Percentiles rank a stretch among this genome's conserved stretches.
Evolutionary conservation across 2,113 vertebrate genomes (phyloP).

Genomic region (Reinhardtius hippoglossoides): DNA sequence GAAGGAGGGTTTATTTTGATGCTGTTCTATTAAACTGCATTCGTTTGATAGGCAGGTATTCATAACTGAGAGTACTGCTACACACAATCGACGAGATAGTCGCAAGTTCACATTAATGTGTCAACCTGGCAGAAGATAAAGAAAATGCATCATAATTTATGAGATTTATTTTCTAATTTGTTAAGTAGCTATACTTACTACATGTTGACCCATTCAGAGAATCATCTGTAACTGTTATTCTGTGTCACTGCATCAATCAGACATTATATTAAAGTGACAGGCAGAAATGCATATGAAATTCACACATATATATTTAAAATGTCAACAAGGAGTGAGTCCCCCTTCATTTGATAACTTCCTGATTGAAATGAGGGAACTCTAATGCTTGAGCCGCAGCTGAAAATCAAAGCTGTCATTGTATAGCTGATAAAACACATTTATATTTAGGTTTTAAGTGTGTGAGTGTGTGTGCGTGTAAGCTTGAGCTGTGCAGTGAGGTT

Average conservation of each 20-base stretch:
- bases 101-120: neutral
- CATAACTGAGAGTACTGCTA: neutral
- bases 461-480: constrained; percentile 12
- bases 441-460: constrained; percentile 29
- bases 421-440: constrained; percentile 7
- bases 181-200: constrained; percentile 3
- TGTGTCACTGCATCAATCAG: neutral
- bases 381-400: neutral
- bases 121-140: neutral
- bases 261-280: constrained; percentile 8
- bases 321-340: neutral
- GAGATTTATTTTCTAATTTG: constrained; percentile 14
- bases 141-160: neutral
- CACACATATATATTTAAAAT: neutral
- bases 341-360: neutral
- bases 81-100: neutral
- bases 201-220: constrained; percentile 8
- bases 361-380: neutral
- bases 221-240: neutral
- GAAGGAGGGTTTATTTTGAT: neutral
- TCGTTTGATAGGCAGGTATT: neutral
- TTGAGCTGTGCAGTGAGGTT: constrained; percentile 28
- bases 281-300: neutral
- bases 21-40: neutral
- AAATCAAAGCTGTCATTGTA: neutral